A percentile compares a stretch with the other conserved stretches of the same genome.
Evolutionary conservation across 2,888 invertebrate species (phyloP).

Genomic region (Patella pellucida): DNA sequence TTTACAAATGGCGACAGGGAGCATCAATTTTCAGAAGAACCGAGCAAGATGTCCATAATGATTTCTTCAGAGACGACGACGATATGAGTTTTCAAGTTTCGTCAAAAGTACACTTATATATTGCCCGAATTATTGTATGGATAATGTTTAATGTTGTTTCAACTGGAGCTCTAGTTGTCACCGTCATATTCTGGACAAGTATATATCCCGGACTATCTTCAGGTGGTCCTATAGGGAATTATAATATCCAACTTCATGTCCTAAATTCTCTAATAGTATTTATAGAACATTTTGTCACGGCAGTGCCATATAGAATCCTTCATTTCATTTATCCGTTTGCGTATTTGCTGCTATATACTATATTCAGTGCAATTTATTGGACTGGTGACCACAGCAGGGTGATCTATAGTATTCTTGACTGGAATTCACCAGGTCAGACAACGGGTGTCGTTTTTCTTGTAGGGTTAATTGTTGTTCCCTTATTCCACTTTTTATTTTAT

Average conservation of each 20-base stretch:
- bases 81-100: neutral
- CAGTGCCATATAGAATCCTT: conserved; percentile 55
- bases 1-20: conserved; percentile 28
- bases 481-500: conserved; percentile 52
- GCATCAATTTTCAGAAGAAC: neutral
- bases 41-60: neutral
- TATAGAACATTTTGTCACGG: conserved; percentile 54
- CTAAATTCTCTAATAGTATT: conserved; percentile 60
- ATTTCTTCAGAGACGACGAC: neutral
- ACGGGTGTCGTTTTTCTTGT: conserved; percentile 42
- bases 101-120: neutral
- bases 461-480: conserved; percentile 46
- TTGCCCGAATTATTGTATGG: conserved; percentile 42
- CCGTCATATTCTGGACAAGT: conserved; percentile 58
- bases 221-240: neutral
- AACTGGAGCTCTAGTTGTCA: conserved; percentile 52
- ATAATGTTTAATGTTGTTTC: conserved; percentile 51
- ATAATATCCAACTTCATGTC: conserved; percentile 59
- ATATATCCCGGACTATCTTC: conserved; percentile 45
- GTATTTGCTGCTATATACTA: conserved; percentile 54
- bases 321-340: conserved; percentile 56
- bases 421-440: conserved; percentile 55
- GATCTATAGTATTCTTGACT: conserved; percentile 65
- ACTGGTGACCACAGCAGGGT: conserved; percentile 50
- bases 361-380: conserved; percentile 62